Base-by-base conservation (phyloP, 2,888 invertebrate species). In the Cephus runcator region DNA sequence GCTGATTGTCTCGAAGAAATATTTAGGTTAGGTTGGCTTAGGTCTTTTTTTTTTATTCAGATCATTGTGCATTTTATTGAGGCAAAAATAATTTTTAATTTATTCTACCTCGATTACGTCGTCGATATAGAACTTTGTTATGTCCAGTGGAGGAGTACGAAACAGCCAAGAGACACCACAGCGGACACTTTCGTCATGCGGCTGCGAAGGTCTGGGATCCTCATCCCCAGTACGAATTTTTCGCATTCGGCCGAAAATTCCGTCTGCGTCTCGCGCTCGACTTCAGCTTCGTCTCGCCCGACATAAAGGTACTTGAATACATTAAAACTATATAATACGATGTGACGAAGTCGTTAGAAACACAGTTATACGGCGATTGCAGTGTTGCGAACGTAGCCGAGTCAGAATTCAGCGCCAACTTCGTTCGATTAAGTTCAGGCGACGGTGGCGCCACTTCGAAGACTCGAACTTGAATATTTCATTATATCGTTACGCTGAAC, bases 141-240 rank as follows among this genome's bases (percentile, higher is more conserved):
- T 76, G 23, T 79, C 11, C 80, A 90, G 90, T 84, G 4, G 88
- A 88, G 68, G 85, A 81, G 75, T 83, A 77, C 76, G 82, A 86
- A 3, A 84, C 85, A 68, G 87, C 84, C 6, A 85, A 84, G 69
- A 85, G 92, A 71, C 94, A 94, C 86, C 93, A 94, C 89, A 94
- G 94, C 78, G 95, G 95, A 30, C 95, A 95, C 87, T 95, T 94
- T 89, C 93, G 95, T 69, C 94, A 93, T 83, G 93, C 93, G 83
- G 92, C 92, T 75, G 94, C 94, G 69, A 92, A 93, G 85, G 92
- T 95, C 76, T 96, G 96, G 95, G 95, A 96, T 89, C 95, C 95
- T 4, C 95, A 95, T 92, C 95, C 95, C 3, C 93, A 94, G 84
- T 96, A 96, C 88, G 93, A 93, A 86, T 93, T 96, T 80, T 92